These are phyloP conservation scores for Pteropus alecto DNA, from an alignment of 2,113 vertebrate species.

Conservation along the genomic window DNA sequence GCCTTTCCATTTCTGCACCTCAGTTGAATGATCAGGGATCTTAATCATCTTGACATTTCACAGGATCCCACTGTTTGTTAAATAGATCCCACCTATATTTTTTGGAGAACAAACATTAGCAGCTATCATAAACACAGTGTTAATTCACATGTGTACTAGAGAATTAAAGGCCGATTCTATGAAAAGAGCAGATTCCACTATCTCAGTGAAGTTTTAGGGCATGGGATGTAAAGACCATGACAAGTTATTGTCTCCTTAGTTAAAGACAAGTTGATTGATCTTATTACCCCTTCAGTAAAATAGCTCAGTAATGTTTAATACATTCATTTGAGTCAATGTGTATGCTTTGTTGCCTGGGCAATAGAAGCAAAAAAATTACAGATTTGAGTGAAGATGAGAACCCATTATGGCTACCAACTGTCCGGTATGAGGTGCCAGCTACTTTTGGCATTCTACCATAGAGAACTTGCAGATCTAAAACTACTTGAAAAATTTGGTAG, in stretches of 20 bases:
- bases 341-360: neutral
- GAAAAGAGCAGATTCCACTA: neutral
- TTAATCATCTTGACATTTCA: neutral
- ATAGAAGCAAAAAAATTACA: neutral
- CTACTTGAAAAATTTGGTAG: neutral
- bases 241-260: neutral
- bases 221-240: neutral
- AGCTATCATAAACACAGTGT: neutral
- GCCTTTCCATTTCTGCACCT: neutral
- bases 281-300: neutral
- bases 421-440: rapidly evolving
- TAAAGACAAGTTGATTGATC: neutral
- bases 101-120: neutral
- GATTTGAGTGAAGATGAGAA: neutral
- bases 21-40: neutral
- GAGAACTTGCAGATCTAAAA: neutral
- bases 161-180: neutral
- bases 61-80: neutral
- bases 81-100: neutral
- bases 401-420: neutral
- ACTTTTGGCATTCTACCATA: neutral
- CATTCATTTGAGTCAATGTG: neutral
- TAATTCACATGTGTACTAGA: neutral
- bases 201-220: neutral
- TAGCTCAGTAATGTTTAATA: neutral